Conservation (phyloP, 2,888 invertebrate species). For the Didymodactylos carnosus region DNA sequence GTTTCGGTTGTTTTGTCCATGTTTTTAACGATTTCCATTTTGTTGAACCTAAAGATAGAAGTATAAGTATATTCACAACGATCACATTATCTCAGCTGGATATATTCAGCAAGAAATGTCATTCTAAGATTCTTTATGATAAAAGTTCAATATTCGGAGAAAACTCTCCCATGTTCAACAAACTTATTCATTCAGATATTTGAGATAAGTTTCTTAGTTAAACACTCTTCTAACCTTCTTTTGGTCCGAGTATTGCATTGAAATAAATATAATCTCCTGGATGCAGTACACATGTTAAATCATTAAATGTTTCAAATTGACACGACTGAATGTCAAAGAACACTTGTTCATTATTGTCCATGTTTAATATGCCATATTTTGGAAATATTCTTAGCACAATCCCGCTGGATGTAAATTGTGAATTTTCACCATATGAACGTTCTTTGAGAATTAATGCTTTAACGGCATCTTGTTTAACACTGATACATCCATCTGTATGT, state of each 20-base stretch:
- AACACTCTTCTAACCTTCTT: slow-evolving; percentile 27
- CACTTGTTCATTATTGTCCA: slow-evolving; percentile 36
- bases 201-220: too few relatives aligned
- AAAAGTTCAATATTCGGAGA: too few relatives aligned
- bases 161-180: too few relatives aligned
- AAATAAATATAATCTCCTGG: slow-evolving; percentile 30
- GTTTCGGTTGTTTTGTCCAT: neutral
- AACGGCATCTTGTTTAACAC: slow-evolving; percentile 14
- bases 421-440: too few relatives aligned
- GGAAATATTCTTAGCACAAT: slow-evolving; percentile 23
- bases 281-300: slow-evolving; percentile 14
- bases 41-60: neutral
- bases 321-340: slow-evolving; percentile 27
- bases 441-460: slow-evolving; percentile 11
- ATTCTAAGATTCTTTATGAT: too few relatives aligned
- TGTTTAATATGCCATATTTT: slow-evolving; percentile 35
- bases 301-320: slow-evolving; percentile 15
- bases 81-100: too few relatives aligned
- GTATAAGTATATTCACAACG: too few relatives aligned
- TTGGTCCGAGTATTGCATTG: slow-evolving; percentile 34
- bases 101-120: too few relatives aligned
- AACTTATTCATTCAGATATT: too few relatives aligned
- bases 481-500: slow-evolving; percentile 12
- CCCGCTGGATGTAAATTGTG: too few relatives aligned
- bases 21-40: slow-evolving; percentile 15